Evolutionary conservation across 1,140 invertebrate genomes (phyloP).

Genomic region (Brachionus paranguensis): DNA sequence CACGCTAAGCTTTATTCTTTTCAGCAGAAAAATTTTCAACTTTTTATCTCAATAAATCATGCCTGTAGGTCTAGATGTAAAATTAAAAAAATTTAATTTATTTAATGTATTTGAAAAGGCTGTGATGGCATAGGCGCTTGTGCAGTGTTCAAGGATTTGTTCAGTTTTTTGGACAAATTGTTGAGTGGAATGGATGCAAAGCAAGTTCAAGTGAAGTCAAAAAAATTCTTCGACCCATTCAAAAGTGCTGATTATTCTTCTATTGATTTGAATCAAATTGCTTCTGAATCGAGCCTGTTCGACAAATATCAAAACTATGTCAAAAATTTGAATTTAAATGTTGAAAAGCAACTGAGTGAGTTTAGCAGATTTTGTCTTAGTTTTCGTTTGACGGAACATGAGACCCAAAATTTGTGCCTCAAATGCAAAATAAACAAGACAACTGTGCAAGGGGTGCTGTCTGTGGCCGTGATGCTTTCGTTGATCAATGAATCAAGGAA

Average conservation of each 20-base stretch:
- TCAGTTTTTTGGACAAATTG: background rate
- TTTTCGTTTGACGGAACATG: background rate
- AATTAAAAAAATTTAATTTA: background rate
- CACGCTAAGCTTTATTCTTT: background rate
- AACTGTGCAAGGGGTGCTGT: background rate
- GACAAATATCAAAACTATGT: background rate
- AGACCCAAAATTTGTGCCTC: background rate
- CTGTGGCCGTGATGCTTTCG: background rate
- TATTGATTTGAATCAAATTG: background rate
- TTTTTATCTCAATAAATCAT: background rate
- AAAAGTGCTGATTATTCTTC: background rate
- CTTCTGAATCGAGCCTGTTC: background rate
- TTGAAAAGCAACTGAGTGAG: background rate
- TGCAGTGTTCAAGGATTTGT: background rate
- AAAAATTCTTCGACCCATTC: background rate
- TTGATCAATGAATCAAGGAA: background rate
- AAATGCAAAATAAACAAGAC: background rate
- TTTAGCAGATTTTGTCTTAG: background rate
- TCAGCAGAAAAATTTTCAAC: background rate
- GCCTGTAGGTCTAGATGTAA: background rate
- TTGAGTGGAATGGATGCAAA: background rate
- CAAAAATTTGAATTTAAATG: background rate
- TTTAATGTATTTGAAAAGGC: background rate
- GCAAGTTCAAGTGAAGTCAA: background rate
- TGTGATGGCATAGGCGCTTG: background rate